These are phyloP conservation scores for Syngnathus typhle DNA, from an alignment of 2,113 vertebrate species.

Conservation along the genomic window DNA sequence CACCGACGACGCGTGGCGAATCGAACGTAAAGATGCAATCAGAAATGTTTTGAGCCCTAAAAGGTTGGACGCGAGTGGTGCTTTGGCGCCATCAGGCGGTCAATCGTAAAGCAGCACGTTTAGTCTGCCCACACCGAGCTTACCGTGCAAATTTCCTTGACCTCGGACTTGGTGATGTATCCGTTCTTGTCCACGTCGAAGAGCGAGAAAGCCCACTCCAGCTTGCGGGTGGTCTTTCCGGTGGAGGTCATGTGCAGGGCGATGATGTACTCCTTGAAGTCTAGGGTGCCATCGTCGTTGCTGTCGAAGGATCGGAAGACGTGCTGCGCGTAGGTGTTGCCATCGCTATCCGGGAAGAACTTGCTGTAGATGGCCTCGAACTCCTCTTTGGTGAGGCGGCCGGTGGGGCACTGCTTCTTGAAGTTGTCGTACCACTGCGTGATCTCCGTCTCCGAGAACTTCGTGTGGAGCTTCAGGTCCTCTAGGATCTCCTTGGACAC, in stretches of 20 bases:
- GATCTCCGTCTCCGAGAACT: slow-evolving; percentile 64
- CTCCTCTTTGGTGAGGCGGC: slow-evolving; percentile 83
- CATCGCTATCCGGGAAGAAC: slow-evolving; percentile 75
- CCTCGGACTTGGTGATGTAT: slow-evolving; percentile 91
- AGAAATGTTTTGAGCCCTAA: no score
- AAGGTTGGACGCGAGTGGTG: no score
- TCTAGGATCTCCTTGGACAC: slow-evolving; percentile 68
- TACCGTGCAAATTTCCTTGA: slow-evolving; percentile 89
- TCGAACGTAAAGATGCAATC: no score
- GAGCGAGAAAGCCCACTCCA: slow-evolving; percentile 88
- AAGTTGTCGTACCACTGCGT: slow-evolving; percentile 79
- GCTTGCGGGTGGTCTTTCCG: slow-evolving; percentile 61
- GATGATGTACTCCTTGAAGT: slow-evolving; percentile 72
- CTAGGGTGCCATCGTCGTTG: slow-evolving; percentile 68
- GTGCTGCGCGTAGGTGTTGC: slow-evolving; percentile 62
- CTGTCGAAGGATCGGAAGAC: slow-evolving; percentile 71
- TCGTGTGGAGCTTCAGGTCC: slow-evolving; percentile 68
- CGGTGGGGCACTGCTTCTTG: slow-evolving; percentile 88
- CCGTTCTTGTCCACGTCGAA: slow-evolving; percentile 92
- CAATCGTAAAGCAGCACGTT: no score
- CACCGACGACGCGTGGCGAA: no score
- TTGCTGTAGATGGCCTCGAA: slow-evolving; percentile 90
- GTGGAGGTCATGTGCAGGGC: slow-evolving; percentile 71
- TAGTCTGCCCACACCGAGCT: neutral
- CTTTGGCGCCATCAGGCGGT: no score